These are phyloP conservation scores for Smithornis capensis DNA, from an alignment of 2,113 vertebrate species.

Conservation along the genomic window DNA sequence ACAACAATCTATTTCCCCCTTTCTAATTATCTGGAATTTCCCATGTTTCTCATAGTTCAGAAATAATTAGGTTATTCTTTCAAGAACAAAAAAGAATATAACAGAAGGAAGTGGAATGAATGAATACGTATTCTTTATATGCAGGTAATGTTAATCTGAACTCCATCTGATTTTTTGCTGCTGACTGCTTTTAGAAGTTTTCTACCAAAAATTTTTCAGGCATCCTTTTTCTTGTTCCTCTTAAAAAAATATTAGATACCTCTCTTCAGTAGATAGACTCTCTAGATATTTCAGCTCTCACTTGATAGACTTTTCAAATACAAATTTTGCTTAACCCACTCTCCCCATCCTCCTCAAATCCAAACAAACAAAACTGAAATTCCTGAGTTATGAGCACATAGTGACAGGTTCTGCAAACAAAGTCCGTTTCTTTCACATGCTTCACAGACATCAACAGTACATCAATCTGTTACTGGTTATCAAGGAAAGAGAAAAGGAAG, in stretches of 20 bases:
- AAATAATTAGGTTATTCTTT: not conserved
- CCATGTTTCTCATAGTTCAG: slow-evolving; percentile 1
- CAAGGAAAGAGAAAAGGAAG: not conserved
- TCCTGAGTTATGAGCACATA: not conserved
- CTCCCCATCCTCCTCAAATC: not conserved
- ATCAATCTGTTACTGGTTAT: not conserved
- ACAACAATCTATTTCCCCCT: not conserved
- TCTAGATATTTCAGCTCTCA: not conserved
- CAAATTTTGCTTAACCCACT: not conserved
- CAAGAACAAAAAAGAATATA: not conserved
- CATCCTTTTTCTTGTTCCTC: not conserved
- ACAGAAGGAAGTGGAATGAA: not conserved
- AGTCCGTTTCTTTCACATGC: not conserved
- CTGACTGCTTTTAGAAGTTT: not conserved
- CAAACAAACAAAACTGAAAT: not conserved
- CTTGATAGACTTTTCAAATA: not conserved
- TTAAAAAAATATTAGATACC: not conserved
- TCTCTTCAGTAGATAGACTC: not conserved
- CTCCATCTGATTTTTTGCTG: not conserved
- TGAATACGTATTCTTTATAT: not conserved
- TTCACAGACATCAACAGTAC: not conserved
- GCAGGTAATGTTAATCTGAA: not conserved
- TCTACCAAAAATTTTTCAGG: not conserved
- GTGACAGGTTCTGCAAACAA: not conserved
- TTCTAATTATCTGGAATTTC: not conserved